Percentiles rank a stretch among this genome's conserved stretches.
phyloP scores from a whole-genome alignment of 2,113 vertebrate genomes.

The Oreochromis spilurus region DNA sequence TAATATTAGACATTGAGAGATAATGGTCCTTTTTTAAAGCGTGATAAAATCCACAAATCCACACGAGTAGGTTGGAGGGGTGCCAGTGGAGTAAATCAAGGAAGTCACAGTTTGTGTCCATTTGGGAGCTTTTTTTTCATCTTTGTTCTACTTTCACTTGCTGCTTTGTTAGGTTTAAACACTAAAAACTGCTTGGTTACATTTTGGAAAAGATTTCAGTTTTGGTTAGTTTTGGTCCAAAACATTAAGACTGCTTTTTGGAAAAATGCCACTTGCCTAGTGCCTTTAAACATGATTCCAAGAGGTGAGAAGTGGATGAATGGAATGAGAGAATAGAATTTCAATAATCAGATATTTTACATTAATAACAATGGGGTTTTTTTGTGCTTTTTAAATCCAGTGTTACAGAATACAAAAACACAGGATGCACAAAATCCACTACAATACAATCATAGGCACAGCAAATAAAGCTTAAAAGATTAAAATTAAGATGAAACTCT shows the following conservation, averaged over 20 bases:
- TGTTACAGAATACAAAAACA: background rate
- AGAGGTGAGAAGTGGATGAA: background rate
- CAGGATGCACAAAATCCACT: background rate
- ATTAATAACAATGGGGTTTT: background rate
- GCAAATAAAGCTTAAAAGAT: background rate
- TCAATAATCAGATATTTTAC: background rate
- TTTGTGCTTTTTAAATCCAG: background rate
- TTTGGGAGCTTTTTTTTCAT: background rate
- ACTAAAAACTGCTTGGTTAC: background rate
- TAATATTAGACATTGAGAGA: background rate
- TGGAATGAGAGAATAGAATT: background rate
- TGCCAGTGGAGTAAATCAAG: background rate
- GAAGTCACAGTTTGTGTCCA: background rate
- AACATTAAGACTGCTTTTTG: background rate
- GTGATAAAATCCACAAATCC: background rate
- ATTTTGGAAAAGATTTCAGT: background rate
- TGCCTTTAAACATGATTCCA: background rate
- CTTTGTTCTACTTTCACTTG: background rate
- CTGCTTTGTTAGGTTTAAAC: background rate
- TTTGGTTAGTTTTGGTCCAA: background rate
- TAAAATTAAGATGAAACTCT: background rate
- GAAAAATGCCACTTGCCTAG: background rate
- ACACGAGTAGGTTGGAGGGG: background rate
- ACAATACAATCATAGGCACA: background rate
- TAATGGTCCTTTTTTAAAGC: background rate